phyloP scores from a whole-genome alignment of 2,797 vertebrate species.

The Nannoperca australis region DNA sequence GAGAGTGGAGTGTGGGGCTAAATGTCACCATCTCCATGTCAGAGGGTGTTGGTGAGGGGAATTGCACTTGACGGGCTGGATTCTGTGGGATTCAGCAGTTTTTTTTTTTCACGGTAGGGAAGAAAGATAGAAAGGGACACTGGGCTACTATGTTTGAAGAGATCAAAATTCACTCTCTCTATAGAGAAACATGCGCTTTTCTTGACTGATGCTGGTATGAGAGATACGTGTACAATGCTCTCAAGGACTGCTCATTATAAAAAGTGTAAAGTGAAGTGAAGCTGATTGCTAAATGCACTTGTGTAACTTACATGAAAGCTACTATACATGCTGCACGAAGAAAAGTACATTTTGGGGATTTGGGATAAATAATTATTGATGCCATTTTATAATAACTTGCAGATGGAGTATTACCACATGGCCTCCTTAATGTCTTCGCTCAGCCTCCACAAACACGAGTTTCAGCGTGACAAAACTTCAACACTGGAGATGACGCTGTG shows the following conservation, averaged over 20 bases:
- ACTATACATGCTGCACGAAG: neutral
- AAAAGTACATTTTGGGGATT: neutral
- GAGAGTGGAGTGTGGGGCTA: constrained; percentile 69
- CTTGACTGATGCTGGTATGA: constrained; percentile 45
- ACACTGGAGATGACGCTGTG: constrained; percentile 75
- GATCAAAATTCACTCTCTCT: constrained; percentile 53
- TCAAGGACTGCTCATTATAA: constrained; percentile 21
- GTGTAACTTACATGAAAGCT: neutral
- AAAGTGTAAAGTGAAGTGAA: neutral
- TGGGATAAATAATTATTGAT: constrained; percentile 18
- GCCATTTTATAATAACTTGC: constrained; percentile 5
- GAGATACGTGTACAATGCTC: constrained; percentile 16
- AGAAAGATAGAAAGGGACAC: constrained; percentile 42
- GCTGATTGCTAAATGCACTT: constrained; percentile 2
- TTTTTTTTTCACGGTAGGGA: constrained; percentile 48
- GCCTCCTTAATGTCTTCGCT: constrained; percentile 11
- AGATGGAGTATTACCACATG: constrained; percentile 32
- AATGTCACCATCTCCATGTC: constrained; percentile 79
- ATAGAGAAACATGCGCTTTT: constrained; percentile 62
- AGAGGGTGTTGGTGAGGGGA: constrained; percentile 70
- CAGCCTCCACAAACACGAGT: constrained; percentile 22
- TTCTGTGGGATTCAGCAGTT: constrained; percentile 81
- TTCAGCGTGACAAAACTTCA: constrained; percentile 33
- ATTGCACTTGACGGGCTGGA: constrained; percentile 79
- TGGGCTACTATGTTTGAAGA: constrained; percentile 49